Base-by-base conservation (phyloP, 2,888 invertebrate genomes). In the Argyra leucocephala region DNA sequence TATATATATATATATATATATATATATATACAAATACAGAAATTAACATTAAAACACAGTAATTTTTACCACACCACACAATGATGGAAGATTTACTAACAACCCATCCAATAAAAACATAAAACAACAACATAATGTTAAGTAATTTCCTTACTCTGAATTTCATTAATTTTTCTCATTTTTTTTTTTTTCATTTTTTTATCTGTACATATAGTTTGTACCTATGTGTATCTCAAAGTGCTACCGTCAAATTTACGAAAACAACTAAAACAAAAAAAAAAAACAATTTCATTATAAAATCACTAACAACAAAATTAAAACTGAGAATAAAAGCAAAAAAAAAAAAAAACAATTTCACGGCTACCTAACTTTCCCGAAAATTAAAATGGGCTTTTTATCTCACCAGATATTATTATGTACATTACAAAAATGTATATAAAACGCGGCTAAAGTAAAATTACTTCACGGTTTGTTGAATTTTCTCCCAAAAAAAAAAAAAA, bases 281-380 rank as follows among this genome's bases (percentile, higher is more conserved):
- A n/a, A n/a, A n/a, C n/a, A n/a, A n/a, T n/a, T n/a, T n/a, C n/a
- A n/a, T n/a, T n/a, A n/a, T n/a, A n/a, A n/a, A n/a, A n/a, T n/a
- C n/a, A n/a, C n/a, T n/a, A n/a, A 31, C 7, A 31, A 31, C 3
- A 31, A 31, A 31, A 31, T 7, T 4, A 26, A 37, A 37, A 37
- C 37, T 12, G 15, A 15, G 12, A 37, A 10, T 15, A 37, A 48
- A 48, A 48, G 18, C 6, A 48, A 48, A 18, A 7, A 7, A 48
- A 48, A 18, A 48, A n/a, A 48, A 48, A 48, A 48, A 48, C 48
- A 48, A 48, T 48, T 48, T 48, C 48, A 48, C 48, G 48, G 48
- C 48, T 48, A 48, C 48, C 48, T 48, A 48, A 48, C 18, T 48
- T 48, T 48, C 48, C 48, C 48, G 48, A 48, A 48, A 37, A 48